These are phyloP conservation scores for Heliconius ethilla DNA, from an alignment of 2,888 invertebrate genomes.

Conservation along the genomic window DNA sequence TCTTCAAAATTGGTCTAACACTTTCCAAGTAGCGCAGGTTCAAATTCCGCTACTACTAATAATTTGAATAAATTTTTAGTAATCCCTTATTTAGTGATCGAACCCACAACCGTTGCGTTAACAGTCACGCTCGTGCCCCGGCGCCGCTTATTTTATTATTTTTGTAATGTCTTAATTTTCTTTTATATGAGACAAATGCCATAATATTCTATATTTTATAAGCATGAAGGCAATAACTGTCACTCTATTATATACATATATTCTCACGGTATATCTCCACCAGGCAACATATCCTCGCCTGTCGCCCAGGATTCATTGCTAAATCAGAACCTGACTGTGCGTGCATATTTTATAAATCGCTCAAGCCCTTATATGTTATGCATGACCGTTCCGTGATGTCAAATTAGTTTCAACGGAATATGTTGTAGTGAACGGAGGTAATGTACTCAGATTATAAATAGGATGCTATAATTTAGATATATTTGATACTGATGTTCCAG, in stretches of 20 bases:
- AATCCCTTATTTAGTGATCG: no score
- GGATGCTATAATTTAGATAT: neutral
- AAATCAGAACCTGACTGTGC: constrained; percentile 64
- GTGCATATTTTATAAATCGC: constrained; percentile 74
- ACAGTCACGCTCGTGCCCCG: no score
- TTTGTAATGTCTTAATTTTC: no score
- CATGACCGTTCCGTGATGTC: constrained; percentile 58
- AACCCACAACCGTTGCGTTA: no score
- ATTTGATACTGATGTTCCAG: neutral
- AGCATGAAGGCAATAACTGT: constrained; percentile 7
- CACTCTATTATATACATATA: neutral
- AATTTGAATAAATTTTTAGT: no score
- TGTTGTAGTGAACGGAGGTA: constrained; percentile 12
- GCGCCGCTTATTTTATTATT: no score
- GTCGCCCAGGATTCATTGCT: constrained; percentile 57
- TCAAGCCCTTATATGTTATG: constrained; percentile 68
- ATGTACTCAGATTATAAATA: neutral
- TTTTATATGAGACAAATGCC: neutral
- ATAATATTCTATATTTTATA: neutral
- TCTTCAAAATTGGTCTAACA: no score
- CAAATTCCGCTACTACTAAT: no score
- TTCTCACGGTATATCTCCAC: constrained; percentile 2
- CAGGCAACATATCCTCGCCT: constrained; percentile 26
- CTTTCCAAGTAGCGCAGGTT: no score
- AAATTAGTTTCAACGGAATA: constrained; percentile 62